These are phyloP conservation scores for Enteromius afrohamiltoni DNA, from an alignment of 2,797 vertebrate genomes.

Conservation along the genomic window DNA sequence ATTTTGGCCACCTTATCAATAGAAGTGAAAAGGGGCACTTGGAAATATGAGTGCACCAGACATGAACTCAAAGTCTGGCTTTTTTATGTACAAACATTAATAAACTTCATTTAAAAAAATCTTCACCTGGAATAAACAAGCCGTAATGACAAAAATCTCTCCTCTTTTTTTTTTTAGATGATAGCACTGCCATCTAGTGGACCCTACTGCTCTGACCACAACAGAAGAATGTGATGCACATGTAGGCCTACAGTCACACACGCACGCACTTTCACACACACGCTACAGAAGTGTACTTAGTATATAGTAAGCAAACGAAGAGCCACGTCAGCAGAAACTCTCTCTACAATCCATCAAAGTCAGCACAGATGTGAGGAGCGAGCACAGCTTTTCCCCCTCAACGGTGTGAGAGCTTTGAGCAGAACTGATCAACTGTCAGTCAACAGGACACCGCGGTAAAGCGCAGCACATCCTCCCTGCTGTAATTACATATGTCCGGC, in stretches of 20 bases:
- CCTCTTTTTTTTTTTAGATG: constrained; percentile 44
- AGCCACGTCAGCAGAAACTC: constrained; percentile 7
- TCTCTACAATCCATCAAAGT: constrained; percentile 24
- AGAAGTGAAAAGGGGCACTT: not conserved
- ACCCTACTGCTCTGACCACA: not conserved
- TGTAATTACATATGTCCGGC: constrained; percentile 67
- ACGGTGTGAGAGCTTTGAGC: not conserved
- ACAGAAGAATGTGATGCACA: not conserved
- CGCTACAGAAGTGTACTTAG: not conserved
- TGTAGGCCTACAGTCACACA: not conserved
- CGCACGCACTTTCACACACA: not conserved
- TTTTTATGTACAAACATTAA: constrained; percentile 9
- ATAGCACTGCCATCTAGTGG: constrained; percentile 64
- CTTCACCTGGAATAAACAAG: constrained; percentile 36
- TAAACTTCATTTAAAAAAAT: not conserved
- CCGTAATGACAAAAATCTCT: not conserved
- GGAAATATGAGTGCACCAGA: not conserved
- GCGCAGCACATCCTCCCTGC: constrained; percentile 47
- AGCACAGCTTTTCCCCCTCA: not conserved
- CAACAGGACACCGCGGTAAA: constrained; percentile 19
- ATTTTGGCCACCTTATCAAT: not conserved
- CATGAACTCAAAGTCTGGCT: not conserved
- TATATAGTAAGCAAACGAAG: not conserved
- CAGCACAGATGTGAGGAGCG: not conserved
- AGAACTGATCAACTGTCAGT: constrained; percentile 39